Percentiles rank a stretch among this genome's conserved stretches.
phyloP scores from a whole-genome alignment of 2,797 vertebrate species.

The Pseudotriccus pelzelni region DNA sequence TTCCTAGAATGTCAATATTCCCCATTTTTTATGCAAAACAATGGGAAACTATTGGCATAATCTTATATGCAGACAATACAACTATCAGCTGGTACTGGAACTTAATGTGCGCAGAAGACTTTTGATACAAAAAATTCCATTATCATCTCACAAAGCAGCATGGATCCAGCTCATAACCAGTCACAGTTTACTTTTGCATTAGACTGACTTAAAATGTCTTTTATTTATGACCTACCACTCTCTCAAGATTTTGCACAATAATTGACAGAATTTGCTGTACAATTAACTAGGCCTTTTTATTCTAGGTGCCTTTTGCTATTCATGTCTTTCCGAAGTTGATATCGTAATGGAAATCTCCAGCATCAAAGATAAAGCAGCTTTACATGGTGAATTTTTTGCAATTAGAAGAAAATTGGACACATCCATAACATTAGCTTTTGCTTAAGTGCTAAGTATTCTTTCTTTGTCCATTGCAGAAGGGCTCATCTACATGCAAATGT shows the following conservation, averaged over 20 bases:
- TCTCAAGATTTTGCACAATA: neutral
- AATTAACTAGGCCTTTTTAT: neutral
- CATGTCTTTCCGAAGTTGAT: neutral
- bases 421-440: neutral
- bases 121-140: neutral
- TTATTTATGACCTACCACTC: neutral
- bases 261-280: neutral
- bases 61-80: neutral
- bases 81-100: neutral
- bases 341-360: neutral
- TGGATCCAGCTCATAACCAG: neutral
- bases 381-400: neutral
- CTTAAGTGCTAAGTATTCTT: constrained; percentile 3
- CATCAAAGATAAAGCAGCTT: neutral
- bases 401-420: constrained; percentile 23
- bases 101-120: neutral
- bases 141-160: neutral
- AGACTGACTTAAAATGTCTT: neutral
- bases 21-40: neutral
- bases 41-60: neutral
- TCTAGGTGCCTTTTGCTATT: neutral
- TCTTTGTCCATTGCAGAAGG: neutral
- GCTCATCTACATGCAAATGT: constrained; percentile 23
- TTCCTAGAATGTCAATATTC: neutral
- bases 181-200: neutral